Conservation (phyloP, 2,113 vertebrate genomes). For the Nerophis lumbriciformis region DNA sequence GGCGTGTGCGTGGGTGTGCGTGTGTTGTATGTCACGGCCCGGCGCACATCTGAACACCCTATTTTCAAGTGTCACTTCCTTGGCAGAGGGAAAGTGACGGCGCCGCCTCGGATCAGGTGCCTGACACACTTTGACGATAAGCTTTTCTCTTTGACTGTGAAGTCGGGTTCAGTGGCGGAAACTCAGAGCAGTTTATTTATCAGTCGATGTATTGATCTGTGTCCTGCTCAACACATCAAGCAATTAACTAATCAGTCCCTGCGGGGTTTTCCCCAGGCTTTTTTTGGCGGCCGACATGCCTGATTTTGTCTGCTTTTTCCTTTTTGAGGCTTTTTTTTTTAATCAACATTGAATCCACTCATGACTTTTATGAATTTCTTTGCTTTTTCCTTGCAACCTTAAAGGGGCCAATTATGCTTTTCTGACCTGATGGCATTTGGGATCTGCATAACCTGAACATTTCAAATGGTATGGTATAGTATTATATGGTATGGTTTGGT, state of each 20-base stretch:
- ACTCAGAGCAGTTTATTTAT: slow-evolving; percentile 20
- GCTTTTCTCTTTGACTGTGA: slow-evolving; percentile 18
- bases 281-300: too few species aligned
- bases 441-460: too few species aligned
- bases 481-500: too few species aligned
- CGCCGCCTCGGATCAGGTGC: slow-evolving; percentile 33
- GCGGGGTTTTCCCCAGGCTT: too few species aligned
- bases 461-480: too few species aligned
- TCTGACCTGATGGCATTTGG: too few species aligned
- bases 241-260: slow-evolving; percentile 6
- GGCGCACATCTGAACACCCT: slow-evolving; percentile 52
- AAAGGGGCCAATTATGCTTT: too few species aligned
- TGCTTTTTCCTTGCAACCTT: too few species aligned
- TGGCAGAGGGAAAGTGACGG: slow-evolving; percentile 44
- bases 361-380: too few species aligned
- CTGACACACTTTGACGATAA: slow-evolving; percentile 36
- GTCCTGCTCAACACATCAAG: slow-evolving; percentile 27
- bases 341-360: too few species aligned
- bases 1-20: slow-evolving; percentile 20
- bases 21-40: slow-evolving; percentile 48
- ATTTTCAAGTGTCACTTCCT: slow-evolving; percentile 50
- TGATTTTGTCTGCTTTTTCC: too few species aligned
- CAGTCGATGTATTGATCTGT: slow-evolving; percentile 25
- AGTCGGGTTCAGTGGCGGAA: slow-evolving; percentile 1
- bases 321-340: too few species aligned